Evolutionary conservation across 2,113 vertebrate genomes (phyloP).

Genomic region (Anolis carolinensis): DNA sequence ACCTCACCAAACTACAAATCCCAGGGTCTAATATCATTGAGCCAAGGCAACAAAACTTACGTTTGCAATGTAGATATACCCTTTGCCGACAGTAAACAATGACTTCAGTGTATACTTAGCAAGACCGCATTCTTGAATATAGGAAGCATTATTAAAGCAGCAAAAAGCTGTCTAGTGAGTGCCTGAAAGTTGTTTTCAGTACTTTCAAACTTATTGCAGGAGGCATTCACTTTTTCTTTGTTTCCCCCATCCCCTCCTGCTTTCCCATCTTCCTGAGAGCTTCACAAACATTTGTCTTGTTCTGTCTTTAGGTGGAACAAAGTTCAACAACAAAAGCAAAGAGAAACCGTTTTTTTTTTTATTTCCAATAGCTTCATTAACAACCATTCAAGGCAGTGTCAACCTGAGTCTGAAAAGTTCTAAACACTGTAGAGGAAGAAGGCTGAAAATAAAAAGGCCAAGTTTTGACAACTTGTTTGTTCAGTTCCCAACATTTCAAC

Average conservation of each 20-base stretch:
- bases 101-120: background rate
- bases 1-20: too few species aligned
- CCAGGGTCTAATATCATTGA: too few species aligned
- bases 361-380: conserved; percentile 18
- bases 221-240: background rate
- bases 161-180: background rate
- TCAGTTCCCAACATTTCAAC: background rate
- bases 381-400: conserved; percentile 5
- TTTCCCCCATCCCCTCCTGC: background rate
- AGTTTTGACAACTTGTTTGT: background rate
- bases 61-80: too few species aligned
- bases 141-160: background rate
- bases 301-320: background rate
- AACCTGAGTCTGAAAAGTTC: background rate
- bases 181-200: background rate
- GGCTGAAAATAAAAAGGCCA: background rate
- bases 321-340: conserved; percentile 3
- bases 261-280: background rate
- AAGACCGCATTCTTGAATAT: background rate
- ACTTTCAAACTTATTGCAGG: background rate
- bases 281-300: conserved; percentile 4
- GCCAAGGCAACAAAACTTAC: too few species aligned
- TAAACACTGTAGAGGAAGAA: background rate
- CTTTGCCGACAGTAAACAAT: background rate
- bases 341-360: background rate